Evolutionary conservation across 2,113 vertebrate species (phyloP), one percentile per base, ranked within the genome.

Genomic region (Coregonus clupeaformis): DNA sequence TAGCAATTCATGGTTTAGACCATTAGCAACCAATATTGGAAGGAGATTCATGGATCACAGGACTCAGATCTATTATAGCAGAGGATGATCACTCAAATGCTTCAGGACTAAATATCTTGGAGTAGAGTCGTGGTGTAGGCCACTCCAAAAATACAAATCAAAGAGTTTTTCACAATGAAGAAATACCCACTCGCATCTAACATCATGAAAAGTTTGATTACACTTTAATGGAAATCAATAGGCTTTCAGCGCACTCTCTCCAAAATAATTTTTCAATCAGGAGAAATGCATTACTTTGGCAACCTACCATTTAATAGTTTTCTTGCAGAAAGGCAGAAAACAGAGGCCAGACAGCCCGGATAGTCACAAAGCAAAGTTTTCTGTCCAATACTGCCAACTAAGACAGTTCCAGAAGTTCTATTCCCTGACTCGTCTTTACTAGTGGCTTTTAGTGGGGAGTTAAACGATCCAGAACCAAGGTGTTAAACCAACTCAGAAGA

Each of bases 171-270:
- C 78, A 80, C 84, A 71, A 68, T 72, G 68, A 72, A 80, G 73
- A 83, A 87, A 84, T 67, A 72, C 77, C 62, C 69, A 64, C 73
- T 76, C 77, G 77, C 79, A 77, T 86, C 83, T 77, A 68, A 80
- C 70, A 83, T 83, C 83, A 85, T 84, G 86, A 89, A 86, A 91
- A 87, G 88, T 91, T 90, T 91, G 92, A 93, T 92, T 92, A 90
- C 76, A 71, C 87, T 93, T 91, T 91, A 93, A 92, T 91, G 90
- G 91, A 93, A 93, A 93, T 93, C 92, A 91, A 93, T 93, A 91
- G 47, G 69, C 85, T 88, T 88, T 87, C 87, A 87, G 85, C 79
- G 65, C 82, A 63, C 74, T 72, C 76, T 78, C 84, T 85, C 77
- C 6, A 72, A 80, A 82, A 90, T 78, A 79, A 88, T 89, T 90